phyloP scores from a whole-genome alignment of 2,888 invertebrate species.

The Epiblema foenella region DNA sequence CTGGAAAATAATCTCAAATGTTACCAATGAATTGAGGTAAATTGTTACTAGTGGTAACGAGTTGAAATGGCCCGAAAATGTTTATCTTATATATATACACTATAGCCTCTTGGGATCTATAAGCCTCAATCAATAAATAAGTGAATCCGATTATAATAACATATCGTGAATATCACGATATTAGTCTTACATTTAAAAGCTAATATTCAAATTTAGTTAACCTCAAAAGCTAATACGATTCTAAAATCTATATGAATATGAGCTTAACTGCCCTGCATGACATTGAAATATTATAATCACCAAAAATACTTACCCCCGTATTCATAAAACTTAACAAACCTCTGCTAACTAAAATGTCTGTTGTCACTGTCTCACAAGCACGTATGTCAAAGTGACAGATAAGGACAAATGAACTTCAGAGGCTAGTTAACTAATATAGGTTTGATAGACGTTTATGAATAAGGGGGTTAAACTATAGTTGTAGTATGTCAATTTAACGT shows the following conservation, averaged over 20 bases:
- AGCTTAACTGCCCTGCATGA: slow-evolving; percentile 23
- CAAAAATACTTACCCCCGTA: not conserved
- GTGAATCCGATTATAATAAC: slow-evolving; percentile 15
- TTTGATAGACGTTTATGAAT: too few species aligned
- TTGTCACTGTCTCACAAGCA: too few species aligned
- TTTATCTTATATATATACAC: slow-evolving; percentile 8
- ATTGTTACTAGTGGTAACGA: too few species aligned
- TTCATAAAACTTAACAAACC: too few species aligned
- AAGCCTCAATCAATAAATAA: slow-evolving; percentile 37
- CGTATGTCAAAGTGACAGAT: too few species aligned
- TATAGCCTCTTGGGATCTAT: slow-evolving; percentile 25
- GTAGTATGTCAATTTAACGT: not conserved
- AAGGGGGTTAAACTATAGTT: too few species aligned
- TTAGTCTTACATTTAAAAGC: slow-evolving; percentile 23
- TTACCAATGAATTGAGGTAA: too few species aligned
- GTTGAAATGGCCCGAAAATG: not conserved
- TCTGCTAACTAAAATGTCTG: too few species aligned
- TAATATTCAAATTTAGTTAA: slow-evolving; percentile 29
- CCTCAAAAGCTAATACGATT: slow-evolving; percentile 18
- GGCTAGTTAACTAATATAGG: too few species aligned
- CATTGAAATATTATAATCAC: slow-evolving; percentile 21
- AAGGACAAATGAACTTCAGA: too few species aligned
- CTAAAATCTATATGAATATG: slow-evolving; percentile 5
- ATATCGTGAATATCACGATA: slow-evolving; percentile 43
- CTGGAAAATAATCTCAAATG: too few species aligned